Conservation (phyloP, 2,888 invertebrate genomes). For the Drosophila helvetica region DNA sequence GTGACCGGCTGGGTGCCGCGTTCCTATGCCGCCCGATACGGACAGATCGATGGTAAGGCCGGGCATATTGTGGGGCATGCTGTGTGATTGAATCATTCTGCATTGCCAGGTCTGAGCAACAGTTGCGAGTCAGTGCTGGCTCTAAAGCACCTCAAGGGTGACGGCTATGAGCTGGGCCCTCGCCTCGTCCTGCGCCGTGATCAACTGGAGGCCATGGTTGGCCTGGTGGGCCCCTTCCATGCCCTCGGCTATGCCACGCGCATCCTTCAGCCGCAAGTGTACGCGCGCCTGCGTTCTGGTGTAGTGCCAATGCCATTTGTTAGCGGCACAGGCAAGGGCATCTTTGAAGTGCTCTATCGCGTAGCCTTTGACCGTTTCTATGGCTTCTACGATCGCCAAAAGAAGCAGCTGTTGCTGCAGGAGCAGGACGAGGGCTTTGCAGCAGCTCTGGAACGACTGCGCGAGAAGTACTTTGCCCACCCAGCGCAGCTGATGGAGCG, state of each 20-base stretch:
- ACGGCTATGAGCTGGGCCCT: conserved; percentile 81
- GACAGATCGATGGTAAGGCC: conserved; percentile 72
- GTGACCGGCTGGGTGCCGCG: conserved; percentile 73
- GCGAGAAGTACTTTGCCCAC: conserved; percentile 68
- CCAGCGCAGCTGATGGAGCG: conserved; percentile 78
- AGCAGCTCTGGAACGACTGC: conserved; percentile 62
- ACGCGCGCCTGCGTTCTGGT: conserved; percentile 66
- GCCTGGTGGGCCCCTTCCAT: conserved; percentile 79
- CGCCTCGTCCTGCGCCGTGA: conserved; percentile 70
- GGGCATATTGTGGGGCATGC: not conserved
- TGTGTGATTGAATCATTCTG: not conserved
- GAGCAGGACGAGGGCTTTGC: conserved; percentile 29
- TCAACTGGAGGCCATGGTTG: conserved; percentile 78
- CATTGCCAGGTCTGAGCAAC: conserved; percentile 63
- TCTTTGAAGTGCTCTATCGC: conserved; percentile 75
- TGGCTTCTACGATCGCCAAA: conserved; percentile 74
- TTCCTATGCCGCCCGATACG: conserved; percentile 76
- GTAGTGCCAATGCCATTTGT: conserved; percentile 75
- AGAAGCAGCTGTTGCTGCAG: conserved; percentile 32
- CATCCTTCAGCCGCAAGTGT: conserved; percentile 64
- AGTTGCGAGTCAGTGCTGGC: conserved; percentile 77
- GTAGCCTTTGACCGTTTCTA: conserved; percentile 81
- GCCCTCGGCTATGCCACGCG: conserved; percentile 78
- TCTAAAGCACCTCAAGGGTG: conserved; percentile 77
- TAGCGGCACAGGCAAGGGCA: conserved; percentile 58